Conservation (phyloP, 2,113 vertebrate genomes). For the Datnioides undecimradiatus region DNA sequence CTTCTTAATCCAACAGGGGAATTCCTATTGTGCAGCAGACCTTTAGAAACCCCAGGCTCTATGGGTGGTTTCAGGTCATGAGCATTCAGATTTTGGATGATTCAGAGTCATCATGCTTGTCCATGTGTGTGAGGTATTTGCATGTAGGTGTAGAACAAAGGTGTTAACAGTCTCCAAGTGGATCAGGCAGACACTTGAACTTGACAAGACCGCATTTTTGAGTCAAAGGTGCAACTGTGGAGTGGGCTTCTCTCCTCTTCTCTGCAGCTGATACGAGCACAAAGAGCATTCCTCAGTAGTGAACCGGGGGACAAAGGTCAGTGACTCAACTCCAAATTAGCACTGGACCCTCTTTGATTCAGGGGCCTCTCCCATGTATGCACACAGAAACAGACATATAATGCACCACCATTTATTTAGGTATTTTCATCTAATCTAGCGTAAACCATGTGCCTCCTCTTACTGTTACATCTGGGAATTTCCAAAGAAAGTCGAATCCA, state of each 20-base stretch:
- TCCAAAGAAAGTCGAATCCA: conserved; percentile 60
- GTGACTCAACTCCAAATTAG: conserved; percentile 70
- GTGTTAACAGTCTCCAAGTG: not conserved
- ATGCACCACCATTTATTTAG: conserved; percentile 37
- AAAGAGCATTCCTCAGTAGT: conserved; percentile 81
- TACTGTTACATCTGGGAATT: conserved; percentile 69
- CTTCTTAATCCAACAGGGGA: conserved; percentile 59
- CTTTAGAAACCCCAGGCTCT: conserved; percentile 37
- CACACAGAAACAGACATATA: conserved; percentile 53
- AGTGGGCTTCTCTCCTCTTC: conserved; percentile 25
- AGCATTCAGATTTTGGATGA: too few species aligned
- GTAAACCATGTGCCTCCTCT: conserved; percentile 44
- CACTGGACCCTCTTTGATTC: conserved; percentile 74
- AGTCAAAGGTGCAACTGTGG: conserved; percentile 42
- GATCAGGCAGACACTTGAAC: conserved; percentile 20
- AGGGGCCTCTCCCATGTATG: conserved; percentile 64
- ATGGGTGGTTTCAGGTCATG: conserved; percentile 30
- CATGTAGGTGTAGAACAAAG: conserved; percentile 21
- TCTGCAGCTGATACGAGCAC: conserved; percentile 63
- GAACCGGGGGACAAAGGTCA: conserved; percentile 80
- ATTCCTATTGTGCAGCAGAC: conserved; percentile 72
- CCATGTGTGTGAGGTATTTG: not conserved
- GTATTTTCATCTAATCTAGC: conserved; percentile 55
- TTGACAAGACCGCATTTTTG: conserved; percentile 19
- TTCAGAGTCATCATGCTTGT: conserved; percentile 17